A percentile compares a stretch with the other conserved stretches of the same genome.
Evolutionary conservation across 2,797 vertebrate genomes (phyloP).

Genomic region (Acanthurus lineatus): DNA sequence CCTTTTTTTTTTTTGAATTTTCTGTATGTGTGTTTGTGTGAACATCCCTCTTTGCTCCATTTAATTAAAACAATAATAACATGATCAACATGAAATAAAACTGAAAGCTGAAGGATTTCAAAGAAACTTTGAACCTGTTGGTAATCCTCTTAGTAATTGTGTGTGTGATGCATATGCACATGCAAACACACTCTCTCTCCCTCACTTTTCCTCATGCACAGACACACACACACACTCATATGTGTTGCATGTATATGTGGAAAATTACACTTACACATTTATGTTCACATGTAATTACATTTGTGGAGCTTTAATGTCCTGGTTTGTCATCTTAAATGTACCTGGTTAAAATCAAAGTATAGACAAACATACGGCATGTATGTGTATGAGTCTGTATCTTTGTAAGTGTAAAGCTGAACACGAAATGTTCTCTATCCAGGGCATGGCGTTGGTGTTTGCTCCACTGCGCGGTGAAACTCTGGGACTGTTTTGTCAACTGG

Average conservation of each 20-base stretch:
- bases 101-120: conserved; percentile 87
- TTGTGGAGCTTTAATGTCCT: conserved; percentile 59
- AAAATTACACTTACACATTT: conserved; percentile 26
- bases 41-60: conserved; percentile 66
- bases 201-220: conserved; percentile 13
- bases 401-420: conserved; percentile 9
- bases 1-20: no score
- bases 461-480: conserved; percentile 94
- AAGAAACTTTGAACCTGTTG: conserved; percentile 87
- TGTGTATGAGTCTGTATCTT: background rate
- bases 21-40: conserved; percentile 26
- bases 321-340: conserved; percentile 76
- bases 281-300: conserved; percentile 44
- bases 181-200: conserved; percentile 15
- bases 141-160: conserved; percentile 86
- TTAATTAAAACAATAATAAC: conserved; percentile 86
- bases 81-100: conserved; percentile 84
- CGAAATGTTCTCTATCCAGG: conserved; percentile 82
- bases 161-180: conserved; percentile 61
- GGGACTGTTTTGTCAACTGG: conserved; percentile 93
- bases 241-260: conserved; percentile 21
- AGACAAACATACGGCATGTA: no score
- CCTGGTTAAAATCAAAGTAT: conserved; percentile 66
- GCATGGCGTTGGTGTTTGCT: conserved; percentile 94
- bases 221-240: background rate